These are phyloP conservation scores for Scaptomyza flava DNA, from an alignment of 2,888 invertebrate species.

Conservation along the genomic window DNA sequence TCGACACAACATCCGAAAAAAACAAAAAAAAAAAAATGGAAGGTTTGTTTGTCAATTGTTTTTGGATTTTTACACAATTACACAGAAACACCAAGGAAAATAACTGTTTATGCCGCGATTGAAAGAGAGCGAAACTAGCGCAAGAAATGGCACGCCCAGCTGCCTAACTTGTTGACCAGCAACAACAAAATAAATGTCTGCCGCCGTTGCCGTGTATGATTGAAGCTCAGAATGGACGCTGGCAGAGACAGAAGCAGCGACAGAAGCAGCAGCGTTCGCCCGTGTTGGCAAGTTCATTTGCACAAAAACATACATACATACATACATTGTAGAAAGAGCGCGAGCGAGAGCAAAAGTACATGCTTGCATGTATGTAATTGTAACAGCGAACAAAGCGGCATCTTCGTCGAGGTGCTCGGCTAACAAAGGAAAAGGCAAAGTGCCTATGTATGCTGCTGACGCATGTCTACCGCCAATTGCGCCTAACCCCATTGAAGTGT, in stretches of 20 bases:
- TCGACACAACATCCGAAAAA: background rate
- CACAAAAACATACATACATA: background rate
- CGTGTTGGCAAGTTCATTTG: conserved; percentile 13
- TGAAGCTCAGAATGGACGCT: conserved; percentile 69
- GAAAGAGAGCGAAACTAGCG: conserved; percentile 20
- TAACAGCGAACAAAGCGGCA: conserved; percentile 21
- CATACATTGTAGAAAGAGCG: background rate
- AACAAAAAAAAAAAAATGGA: background rate
- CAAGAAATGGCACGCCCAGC: conserved; percentile 55
- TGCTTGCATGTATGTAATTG: conserved; percentile 33
- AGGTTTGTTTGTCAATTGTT: conserved; percentile 1
- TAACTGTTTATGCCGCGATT: conserved; percentile 1
- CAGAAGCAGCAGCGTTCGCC: conserved; percentile 5
- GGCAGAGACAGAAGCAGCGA: conserved; percentile 8
- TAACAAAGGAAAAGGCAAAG: conserved; percentile 44
- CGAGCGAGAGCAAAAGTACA: background rate
- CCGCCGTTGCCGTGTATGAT: conserved; percentile 55
- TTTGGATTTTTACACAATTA: background rate
- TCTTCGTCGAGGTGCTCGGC: conserved; percentile 1
- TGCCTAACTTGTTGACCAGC: conserved; percentile 63
- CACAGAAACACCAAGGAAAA: background rate
- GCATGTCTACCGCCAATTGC: conserved; percentile 62
- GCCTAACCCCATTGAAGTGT: conserved; percentile 69
- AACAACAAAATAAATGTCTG: conserved; percentile 64
- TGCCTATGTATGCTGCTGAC: conserved; percentile 37